These are phyloP conservation scores for Melipona quadrifasciata DNA, from an alignment of 1,140 invertebrate species.

Conservation along the genomic window DNA sequence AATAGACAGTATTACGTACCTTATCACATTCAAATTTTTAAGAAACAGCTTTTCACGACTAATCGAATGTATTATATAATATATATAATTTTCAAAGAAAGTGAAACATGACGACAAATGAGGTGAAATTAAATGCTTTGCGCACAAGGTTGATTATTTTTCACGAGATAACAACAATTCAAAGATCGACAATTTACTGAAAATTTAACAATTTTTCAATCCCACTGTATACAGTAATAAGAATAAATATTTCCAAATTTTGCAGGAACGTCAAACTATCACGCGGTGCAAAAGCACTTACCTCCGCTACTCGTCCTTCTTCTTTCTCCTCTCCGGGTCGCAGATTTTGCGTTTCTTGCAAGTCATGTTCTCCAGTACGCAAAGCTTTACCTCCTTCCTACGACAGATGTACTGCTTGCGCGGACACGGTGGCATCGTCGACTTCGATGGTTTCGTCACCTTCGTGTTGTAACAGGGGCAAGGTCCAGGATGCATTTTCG, in stretches of 20 bases:
- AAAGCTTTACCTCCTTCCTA: not conserved
- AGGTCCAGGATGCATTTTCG: conserved; percentile 68
- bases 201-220: no score
- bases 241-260: not conserved
- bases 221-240: no score
- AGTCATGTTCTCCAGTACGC: not conserved
- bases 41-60: no score
- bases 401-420: conserved; percentile 19
- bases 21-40: no score
- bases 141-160: no score
- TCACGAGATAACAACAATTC: not conserved
- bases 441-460: not conserved
- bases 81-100: no score
- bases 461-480: conserved; percentile 65
- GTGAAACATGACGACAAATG: no score
- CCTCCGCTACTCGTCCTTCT: not conserved
- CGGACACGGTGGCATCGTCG: conserved; percentile 38
- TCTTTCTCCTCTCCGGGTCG: not conserved
- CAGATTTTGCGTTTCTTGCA: conserved; percentile 35
- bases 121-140: no score
- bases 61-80: no score
- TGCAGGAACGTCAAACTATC: not conserved
- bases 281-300: not conserved
- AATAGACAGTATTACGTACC: no score
- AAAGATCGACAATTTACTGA: not conserved